Evolutionary conservation across 1,140 invertebrate genomes (phyloP).

Genomic region (Parapsyche elsis): DNA sequence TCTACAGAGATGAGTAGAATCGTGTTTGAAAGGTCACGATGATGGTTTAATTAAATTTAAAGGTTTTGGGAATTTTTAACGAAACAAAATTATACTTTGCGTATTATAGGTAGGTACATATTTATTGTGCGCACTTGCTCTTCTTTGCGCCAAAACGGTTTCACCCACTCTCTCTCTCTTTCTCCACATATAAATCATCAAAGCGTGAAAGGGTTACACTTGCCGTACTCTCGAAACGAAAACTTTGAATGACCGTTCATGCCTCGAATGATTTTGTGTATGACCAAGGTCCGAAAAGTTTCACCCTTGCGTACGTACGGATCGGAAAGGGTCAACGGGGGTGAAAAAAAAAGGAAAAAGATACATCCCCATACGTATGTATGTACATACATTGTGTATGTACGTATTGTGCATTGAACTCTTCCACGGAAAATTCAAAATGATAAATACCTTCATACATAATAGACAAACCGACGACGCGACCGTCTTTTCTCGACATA

Average conservation of each 20-base stretch:
- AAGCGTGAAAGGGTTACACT: constrained; percentile 23
- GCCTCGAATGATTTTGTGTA: constrained; percentile 9
- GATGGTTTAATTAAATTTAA: not conserved
- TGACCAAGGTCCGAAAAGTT: not conserved
- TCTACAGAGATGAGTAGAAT: too few species aligned
- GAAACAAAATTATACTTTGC: not conserved
- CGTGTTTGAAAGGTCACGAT: not conserved
- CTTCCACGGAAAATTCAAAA: too few species aligned
- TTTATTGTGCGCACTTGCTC: not conserved
- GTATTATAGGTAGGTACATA: not conserved
- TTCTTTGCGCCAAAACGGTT: not conserved
- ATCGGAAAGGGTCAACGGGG: not conserved
- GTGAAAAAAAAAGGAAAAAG: not conserved
- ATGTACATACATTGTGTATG: too few species aligned
- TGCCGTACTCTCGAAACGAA: not conserved
- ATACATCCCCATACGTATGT: too few species aligned
- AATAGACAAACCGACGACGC: too few species aligned
- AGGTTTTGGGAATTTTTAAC: not conserved
- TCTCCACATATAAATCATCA: constrained; percentile 12
- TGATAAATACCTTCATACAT: too few species aligned
- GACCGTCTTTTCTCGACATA: too few species aligned
- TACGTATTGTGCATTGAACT: too few species aligned
- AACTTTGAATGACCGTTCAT: constrained; percentile 26
- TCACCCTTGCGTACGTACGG: not conserved
- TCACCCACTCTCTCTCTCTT: not conserved